Percentiles rank a stretch among this genome's conserved stretches.
phyloP scores from a whole-genome alignment of 2,888 invertebrate species.

The Notodonta ziczac region DNA sequence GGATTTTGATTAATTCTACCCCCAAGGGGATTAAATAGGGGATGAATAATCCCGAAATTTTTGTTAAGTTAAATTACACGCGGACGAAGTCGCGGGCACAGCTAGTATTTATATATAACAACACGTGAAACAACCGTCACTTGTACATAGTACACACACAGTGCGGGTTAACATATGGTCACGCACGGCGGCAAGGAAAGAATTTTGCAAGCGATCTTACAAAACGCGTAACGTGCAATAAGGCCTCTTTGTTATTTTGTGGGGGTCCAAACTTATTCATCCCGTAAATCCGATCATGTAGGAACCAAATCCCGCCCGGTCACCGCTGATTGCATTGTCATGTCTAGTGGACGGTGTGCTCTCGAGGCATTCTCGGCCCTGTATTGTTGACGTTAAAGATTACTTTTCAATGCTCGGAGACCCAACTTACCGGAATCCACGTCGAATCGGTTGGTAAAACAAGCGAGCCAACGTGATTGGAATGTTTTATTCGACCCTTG shows the following conservation, averaged over 20 bases:
- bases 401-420: conserved; percentile 21
- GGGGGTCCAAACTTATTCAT: conserved; percentile 84
- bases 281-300: conserved; percentile 84
- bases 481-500: conserved; percentile 79
- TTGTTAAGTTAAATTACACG: too few relatives aligned
- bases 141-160: too few relatives aligned
- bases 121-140: too few relatives aligned
- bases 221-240: conserved; percentile 76
- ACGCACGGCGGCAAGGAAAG: conserved; percentile 51
- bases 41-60: too few relatives aligned
- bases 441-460: conserved; percentile 83
- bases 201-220: conserved; percentile 77
- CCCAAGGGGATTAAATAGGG: too few relatives aligned
- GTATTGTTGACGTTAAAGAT: conserved; percentile 20
- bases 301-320: conserved; percentile 83
- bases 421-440: conserved; percentile 59
- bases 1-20: too few relatives aligned
- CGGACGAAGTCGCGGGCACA: too few relatives aligned
- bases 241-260: conserved; percentile 80
- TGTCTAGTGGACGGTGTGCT: conserved; percentile 64
- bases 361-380: conserved; percentile 36
- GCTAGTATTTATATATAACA: too few relatives aligned
- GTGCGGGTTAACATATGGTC: conserved; percentile 10
- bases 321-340: conserved; percentile 85
- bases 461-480: conserved; percentile 82